phyloP scores from a whole-genome alignment of 2,113 vertebrate genomes.

The Eurypyga helias region DNA sequence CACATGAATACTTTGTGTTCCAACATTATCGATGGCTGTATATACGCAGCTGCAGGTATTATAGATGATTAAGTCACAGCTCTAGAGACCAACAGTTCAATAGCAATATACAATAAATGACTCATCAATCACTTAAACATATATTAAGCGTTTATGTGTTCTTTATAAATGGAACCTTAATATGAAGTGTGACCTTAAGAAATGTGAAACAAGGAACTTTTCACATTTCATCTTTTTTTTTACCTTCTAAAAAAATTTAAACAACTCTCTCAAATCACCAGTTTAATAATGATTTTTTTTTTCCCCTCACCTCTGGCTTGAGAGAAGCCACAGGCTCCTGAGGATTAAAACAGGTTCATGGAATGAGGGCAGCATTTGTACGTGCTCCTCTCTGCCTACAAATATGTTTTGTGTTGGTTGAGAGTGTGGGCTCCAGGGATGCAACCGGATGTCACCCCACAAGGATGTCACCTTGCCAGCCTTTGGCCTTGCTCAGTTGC shows the following conservation, averaged over 20 bases:
- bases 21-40: neutral
- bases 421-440: neutral
- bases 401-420: neutral
- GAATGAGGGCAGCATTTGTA: neutral
- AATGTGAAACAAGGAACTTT: neutral
- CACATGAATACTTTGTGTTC: neutral
- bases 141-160: conserved; percentile 33
- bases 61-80: conserved; percentile 16
- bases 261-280: neutral
- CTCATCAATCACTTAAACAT: conserved; percentile 39
- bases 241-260: neutral
- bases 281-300: neutral
- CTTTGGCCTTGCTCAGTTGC: neutral
- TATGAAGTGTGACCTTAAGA: conserved; percentile 42
- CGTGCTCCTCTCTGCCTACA: neutral
- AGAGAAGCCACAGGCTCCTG: neutral
- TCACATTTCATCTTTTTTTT: neutral
- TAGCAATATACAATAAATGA: conserved; percentile 29
- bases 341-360: neutral
- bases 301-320: neutral
- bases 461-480: neutral
- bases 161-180: conserved; percentile 29
- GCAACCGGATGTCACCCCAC: neutral
- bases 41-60: neutral
- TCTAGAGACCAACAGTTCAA: conserved; percentile 25